phyloP scores from a whole-genome alignment of 2,797 vertebrate species.

The Anniella stebbinsi region DNA sequence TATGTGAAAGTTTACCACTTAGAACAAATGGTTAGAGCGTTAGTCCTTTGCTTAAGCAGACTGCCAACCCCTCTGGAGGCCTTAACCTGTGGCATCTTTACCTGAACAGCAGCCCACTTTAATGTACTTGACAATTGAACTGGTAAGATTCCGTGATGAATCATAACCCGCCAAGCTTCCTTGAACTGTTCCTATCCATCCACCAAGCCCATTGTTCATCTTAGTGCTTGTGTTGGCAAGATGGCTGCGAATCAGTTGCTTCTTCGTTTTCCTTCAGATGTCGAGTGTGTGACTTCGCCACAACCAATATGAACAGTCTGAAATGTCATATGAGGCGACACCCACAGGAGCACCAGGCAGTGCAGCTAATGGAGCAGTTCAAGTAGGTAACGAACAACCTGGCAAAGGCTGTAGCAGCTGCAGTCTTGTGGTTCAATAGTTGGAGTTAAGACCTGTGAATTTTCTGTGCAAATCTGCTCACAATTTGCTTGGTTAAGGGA shows the following conservation, averaged over 20 bases:
- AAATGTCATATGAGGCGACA: slow-evolving; percentile 91
- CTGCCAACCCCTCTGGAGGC: background rate
- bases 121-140: background rate
- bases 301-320: slow-evolving; percentile 91
- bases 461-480: background rate
- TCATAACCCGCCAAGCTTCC: background rate
- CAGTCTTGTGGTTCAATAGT: background rate
- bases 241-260: slow-evolving; percentile 43
- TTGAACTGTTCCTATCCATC: slow-evolving; percentile 5
- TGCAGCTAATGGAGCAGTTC: slow-evolving; percentile 91
- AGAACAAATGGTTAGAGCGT: background rate
- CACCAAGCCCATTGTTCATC: background rate
- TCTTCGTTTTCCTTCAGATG: slow-evolving; percentile 79
- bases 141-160: background rate
- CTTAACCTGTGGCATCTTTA: background rate
- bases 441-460: background rate
- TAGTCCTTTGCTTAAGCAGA: background rate
- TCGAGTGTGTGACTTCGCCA: slow-evolving; percentile 89
- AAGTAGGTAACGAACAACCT: slow-evolving; percentile 77
- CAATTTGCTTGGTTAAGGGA: background rate
- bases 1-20: background rate
- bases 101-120: background rate
- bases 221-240: background rate
- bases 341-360: slow-evolving; percentile 89
- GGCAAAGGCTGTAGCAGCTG: slow-evolving; percentile 19